Conservation (phyloP, 2,888 invertebrate genomes). For the Sepiola atlantica region DNA sequence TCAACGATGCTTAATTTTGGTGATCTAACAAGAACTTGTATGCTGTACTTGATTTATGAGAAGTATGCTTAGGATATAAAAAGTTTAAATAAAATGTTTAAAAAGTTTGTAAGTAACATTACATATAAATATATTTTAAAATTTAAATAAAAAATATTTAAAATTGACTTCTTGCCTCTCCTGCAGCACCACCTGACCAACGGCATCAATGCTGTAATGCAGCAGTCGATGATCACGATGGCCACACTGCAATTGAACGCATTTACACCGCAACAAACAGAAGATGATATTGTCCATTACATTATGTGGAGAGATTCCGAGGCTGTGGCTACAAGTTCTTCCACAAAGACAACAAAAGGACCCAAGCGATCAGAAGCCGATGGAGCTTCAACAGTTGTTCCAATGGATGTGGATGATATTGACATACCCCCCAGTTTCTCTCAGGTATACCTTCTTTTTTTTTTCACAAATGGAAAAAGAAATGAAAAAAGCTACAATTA, state of each 20-base stretch:
- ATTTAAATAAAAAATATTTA: too few species aligned
- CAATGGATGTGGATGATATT: conserved; percentile 24
- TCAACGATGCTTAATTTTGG: too few species aligned
- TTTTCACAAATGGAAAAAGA: background rate
- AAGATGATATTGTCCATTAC: conserved; percentile 61
- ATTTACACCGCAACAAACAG: conserved; percentile 59
- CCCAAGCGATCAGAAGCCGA: background rate
- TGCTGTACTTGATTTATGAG: too few species aligned
- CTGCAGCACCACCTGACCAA: conserved; percentile 70
- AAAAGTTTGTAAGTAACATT: too few species aligned
- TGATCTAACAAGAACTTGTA: too few species aligned
- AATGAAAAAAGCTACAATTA: background rate
- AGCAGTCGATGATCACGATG: conserved; percentile 73
- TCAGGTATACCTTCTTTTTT: background rate
- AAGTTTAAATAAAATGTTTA: too few species aligned
- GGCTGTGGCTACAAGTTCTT: conserved; percentile 41
- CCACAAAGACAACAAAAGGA: background rate
- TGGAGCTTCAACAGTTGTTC: background rate
- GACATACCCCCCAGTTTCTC: background rate
- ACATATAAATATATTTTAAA: too few species aligned
- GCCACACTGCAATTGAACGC: conserved; percentile 62
- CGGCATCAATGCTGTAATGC: conserved; percentile 74
- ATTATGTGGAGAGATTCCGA: conserved; percentile 56
- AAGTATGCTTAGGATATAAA: too few species aligned
- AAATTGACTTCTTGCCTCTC: too few species aligned